Percentiles rank a stretch among this genome's conserved stretches.
Conservation (phyloP, 2,888 invertebrate genomes). For the Ecliptopera silaceata region DNA sequence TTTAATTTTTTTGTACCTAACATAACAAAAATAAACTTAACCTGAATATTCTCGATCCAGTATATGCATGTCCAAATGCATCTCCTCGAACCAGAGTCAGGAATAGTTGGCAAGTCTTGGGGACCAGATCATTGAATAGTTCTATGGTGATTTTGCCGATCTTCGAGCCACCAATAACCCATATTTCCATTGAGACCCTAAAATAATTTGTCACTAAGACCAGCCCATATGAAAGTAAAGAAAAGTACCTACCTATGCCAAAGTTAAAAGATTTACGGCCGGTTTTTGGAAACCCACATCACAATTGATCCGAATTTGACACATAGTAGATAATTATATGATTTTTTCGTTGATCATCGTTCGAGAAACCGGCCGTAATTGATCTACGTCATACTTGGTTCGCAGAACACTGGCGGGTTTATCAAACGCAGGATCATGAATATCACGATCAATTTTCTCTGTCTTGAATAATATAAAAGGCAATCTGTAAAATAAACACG, state of each 20-base stretch:
- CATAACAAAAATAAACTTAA: no score
- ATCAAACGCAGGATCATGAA: constrained; percentile 69
- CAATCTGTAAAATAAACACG: constrained; percentile 52
- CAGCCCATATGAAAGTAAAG: no score
- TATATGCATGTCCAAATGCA: constrained; percentile 60
- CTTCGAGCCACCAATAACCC: constrained; percentile 70
- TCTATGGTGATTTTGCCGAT: constrained; percentile 68
- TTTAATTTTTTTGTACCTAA: no score
- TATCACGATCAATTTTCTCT: constrained; percentile 66
- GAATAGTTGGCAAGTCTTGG: constrained; percentile 67
- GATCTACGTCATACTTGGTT: constrained; percentile 53
- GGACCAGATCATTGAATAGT: constrained; percentile 67
- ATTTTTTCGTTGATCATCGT: no score
- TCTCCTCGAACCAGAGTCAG: constrained; percentile 63
- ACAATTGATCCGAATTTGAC: no score
- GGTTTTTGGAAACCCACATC: no score
- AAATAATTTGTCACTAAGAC: no score
- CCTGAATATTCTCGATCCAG: constrained; percentile 71
- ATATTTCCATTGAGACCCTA: constrained; percentile 67
- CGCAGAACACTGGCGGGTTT: constrained; percentile 54
- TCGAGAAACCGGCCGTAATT: no score
- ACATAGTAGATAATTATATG: no score
- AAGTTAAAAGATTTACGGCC: no score
- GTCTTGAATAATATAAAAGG: constrained; percentile 76
- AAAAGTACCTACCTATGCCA: no score